These are phyloP conservation scores for Machimus rusticus DNA, from an alignment of 2,888 invertebrate genomes.

Conservation along the genomic window DNA sequence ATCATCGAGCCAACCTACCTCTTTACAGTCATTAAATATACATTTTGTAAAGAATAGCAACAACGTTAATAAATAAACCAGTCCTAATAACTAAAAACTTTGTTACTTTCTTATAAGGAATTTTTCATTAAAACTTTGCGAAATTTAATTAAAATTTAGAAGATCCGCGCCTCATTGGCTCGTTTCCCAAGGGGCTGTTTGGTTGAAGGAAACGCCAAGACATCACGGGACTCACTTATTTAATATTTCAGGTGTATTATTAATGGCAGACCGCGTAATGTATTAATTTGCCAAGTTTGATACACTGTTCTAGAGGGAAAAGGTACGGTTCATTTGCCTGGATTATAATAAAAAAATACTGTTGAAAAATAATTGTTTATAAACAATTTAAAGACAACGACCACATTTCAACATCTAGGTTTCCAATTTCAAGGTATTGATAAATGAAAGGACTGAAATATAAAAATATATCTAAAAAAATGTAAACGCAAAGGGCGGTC, in stretches of 20 bases:
- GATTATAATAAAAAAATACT: not conserved
- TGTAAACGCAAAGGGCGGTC: not conserved
- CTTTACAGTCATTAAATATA: not conserved
- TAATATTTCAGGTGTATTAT: not conserved
- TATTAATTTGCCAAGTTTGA: not conserved
- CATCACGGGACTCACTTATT: not conserved
- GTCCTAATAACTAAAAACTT: not conserved
- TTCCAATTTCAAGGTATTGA: not conserved
- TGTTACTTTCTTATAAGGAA: not conserved
- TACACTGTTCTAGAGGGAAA: no score
- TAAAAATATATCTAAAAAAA: not conserved
- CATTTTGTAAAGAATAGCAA: not conserved
- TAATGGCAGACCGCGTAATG: not conserved
- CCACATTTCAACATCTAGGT: not conserved
- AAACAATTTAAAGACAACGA: not conserved
- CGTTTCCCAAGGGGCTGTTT: not conserved
- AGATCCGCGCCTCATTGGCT: not conserved
- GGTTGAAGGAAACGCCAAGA: not conserved
- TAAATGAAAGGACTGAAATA: not conserved
- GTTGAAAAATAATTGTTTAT: not conserved
- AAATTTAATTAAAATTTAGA: not conserved
- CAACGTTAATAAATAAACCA: not conserved
- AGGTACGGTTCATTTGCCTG: not conserved
- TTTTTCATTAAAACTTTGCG: not conserved
- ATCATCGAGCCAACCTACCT: not conserved